A percentile compares a stretch with the other conserved stretches of the same genome.
These are phyloP conservation scores for Caligus rogercresseyi DNA, from an alignment of 1,140 invertebrate genomes.

Conservation along the genomic window DNA sequence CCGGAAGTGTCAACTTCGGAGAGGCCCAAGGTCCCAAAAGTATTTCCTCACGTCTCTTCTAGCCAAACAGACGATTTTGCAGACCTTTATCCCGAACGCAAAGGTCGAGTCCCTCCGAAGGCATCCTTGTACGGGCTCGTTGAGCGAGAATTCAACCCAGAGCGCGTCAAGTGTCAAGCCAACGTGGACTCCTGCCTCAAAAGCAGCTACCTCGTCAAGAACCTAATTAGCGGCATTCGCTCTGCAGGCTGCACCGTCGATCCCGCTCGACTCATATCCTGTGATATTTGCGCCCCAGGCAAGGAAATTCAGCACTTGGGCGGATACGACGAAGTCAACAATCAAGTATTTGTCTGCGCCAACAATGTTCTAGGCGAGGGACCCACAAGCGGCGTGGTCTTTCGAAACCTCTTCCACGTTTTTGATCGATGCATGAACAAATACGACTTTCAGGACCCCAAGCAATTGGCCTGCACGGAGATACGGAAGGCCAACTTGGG, in stretches of 20 bases:
- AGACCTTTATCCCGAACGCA: conserved; percentile 7
- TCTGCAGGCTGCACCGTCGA: conserved; percentile 22
- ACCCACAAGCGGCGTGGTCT: background rate
- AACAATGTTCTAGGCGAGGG: conserved; percentile 37
- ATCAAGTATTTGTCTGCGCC: conserved; percentile 81
- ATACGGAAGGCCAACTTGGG: conserved; percentile 17
- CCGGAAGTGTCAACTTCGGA: background rate
- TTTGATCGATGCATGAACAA: conserved; percentile 12
- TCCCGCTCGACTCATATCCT: conserved; percentile 58
- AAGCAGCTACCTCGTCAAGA: background rate
- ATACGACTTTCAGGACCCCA: background rate
- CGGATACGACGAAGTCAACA: conserved; percentile 71
- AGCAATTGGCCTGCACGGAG: conserved; percentile 17
- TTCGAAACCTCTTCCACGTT: conserved; percentile 1
- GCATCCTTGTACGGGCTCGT: background rate
- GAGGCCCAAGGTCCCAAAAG: background rate
- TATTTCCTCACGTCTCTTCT: background rate
- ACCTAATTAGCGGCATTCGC: background rate
- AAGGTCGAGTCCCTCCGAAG: background rate
- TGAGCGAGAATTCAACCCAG: background rate
- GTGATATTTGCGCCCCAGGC: conserved; percentile 62
- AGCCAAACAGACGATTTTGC: background rate
- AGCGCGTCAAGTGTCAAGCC: background rate
- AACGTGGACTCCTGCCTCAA: background rate
- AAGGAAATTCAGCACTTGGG: conserved; percentile 46